Conservation (phyloP, 2,797 vertebrate genomes). For the Dicrostonyx torquatus region DNA sequence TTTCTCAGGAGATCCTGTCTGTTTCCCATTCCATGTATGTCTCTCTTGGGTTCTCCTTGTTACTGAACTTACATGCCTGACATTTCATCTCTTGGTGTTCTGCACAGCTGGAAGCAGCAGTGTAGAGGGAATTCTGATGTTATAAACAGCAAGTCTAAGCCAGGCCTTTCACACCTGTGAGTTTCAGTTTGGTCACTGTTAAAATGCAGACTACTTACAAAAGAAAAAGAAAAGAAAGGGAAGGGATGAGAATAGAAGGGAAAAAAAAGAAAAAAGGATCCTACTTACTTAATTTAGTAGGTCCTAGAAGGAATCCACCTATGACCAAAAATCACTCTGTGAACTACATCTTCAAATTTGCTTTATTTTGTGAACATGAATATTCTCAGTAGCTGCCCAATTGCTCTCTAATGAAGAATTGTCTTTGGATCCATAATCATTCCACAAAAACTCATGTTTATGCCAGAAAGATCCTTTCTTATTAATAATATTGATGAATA, state of each 20-base stretch:
- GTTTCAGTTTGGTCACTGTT: neutral
- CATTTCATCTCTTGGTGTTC: neutral
- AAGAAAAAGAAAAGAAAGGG: neutral
- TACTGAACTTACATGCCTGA: too few species aligned
- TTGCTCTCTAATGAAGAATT: neutral
- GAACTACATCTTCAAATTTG: neutral
- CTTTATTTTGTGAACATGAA: slow-evolving; percentile 23
- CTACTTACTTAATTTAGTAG: neutral
- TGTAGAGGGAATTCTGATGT: neutral
- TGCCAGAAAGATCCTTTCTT: neutral
- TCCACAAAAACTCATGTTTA: slow-evolving; percentile 32
- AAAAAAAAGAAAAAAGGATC: too few species aligned
- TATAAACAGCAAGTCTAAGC: neutral
- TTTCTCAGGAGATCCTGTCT: too few species aligned
- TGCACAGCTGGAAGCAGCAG: neutral
- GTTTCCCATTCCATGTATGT: too few species aligned
- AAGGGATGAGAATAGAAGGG: neutral
- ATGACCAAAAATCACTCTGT: slow-evolving; percentile 1
- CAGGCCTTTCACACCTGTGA: neutral
- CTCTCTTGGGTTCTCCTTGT: too few species aligned
- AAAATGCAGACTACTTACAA: neutral
- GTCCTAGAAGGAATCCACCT: slow-evolving; percentile 29
- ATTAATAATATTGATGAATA: slow-evolving; percentile 21
- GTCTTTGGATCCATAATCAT: neutral
- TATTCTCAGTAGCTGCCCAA: slow-evolving; percentile 34